Percentiles rank a stretch among this genome's conserved stretches.
Conservation (phyloP, 2,888 invertebrate species). For the Drosophila limbata region DNA sequence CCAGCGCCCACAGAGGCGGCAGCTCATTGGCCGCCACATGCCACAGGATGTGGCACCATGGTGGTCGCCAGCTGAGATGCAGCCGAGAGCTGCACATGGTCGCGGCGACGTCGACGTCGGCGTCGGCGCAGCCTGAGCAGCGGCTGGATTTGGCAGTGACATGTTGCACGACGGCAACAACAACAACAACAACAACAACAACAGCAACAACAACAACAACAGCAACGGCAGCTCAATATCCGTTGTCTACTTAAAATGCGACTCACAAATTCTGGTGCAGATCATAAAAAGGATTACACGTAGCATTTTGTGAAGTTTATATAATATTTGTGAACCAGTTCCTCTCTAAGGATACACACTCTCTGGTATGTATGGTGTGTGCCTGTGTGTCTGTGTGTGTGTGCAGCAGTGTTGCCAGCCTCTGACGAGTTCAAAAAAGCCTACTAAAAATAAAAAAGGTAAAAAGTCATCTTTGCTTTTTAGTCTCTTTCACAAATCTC, state of each 20-base stretch:
- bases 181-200: conserved; percentile 18
- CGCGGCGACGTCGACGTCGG: conserved; percentile 51
- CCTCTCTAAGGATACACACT: conserved; percentile 47
- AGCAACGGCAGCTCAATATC: conserved; percentile 13
- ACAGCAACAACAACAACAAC: conserved; percentile 23
- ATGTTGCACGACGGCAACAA: conserved; percentile 48
- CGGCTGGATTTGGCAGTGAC: conserved; percentile 82
- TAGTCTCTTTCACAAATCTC: too few species aligned
- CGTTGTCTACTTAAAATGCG: conserved; percentile 69
- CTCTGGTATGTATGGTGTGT: conserved; percentile 4
- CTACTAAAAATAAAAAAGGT: too few species aligned
- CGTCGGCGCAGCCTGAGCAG: conserved; percentile 74
- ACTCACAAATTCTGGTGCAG: conserved; percentile 71
- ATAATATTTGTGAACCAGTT: conserved; percentile 40
- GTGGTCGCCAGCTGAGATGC: conserved; percentile 85
- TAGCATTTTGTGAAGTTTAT: conserved; percentile 74
- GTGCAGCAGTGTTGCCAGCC: not conserved
- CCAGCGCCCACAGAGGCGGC: conserved; percentile 68
- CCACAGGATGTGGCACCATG: conserved; percentile 82
- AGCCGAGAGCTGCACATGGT: conserved; percentile 70
- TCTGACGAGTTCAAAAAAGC: too few species aligned
- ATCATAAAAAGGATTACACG: conserved; percentile 80
- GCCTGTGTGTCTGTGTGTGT: conserved; percentile 12
- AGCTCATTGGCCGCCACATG: conserved; percentile 63
- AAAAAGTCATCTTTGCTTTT: too few species aligned